Evolutionary conservation across 2,888 invertebrate species (phyloP).

Genomic region (Hemistola chrysoprasaria): DNA sequence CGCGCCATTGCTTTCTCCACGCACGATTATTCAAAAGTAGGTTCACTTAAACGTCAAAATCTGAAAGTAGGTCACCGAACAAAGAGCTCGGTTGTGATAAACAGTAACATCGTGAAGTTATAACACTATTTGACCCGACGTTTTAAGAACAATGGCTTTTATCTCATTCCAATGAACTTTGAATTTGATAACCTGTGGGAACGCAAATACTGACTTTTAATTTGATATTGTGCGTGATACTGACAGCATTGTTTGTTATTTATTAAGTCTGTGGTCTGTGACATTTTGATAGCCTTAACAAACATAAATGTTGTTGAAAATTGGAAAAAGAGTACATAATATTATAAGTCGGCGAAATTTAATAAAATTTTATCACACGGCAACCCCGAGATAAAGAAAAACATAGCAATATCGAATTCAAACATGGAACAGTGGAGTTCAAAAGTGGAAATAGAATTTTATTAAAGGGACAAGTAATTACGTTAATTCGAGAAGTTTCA

Average conservation of each 20-base stretch:
- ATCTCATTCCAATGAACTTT: conserved; percentile 65
- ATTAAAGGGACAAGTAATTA: conserved; percentile 23
- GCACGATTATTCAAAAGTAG: conserved; percentile 26
- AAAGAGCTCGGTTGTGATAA: conserved; percentile 49
- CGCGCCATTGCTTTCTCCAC: conserved; percentile 32
- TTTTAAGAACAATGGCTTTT: conserved; percentile 64
- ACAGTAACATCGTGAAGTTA: conserved; percentile 41
- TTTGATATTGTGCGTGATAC: conserved; percentile 41
- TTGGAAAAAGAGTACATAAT: no score
- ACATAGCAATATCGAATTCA: conserved; percentile 6
- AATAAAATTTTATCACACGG: conserved; percentile 3
- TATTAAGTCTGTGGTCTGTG: no score
- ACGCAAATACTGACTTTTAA: conserved; percentile 53
- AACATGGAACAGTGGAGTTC: conserved; percentile 2
- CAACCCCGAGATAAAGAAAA: conserved; percentile 3
- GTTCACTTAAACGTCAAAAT: conserved; percentile 36
- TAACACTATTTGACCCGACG: conserved; percentile 51
- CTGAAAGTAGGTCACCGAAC: conserved; percentile 52
- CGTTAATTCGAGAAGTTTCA: conserved; percentile 21
- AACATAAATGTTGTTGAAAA: background rate
- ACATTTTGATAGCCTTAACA: conserved; percentile 33
- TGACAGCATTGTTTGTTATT: conserved; percentile 37
- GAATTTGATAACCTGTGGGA: conserved; percentile 74
- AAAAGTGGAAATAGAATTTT: conserved; percentile 20
- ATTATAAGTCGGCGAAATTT: background rate